These are phyloP conservation scores for Vicugna pacos DNA, from an alignment of 2,113 vertebrate genomes.

Conservation along the genomic window DNA sequence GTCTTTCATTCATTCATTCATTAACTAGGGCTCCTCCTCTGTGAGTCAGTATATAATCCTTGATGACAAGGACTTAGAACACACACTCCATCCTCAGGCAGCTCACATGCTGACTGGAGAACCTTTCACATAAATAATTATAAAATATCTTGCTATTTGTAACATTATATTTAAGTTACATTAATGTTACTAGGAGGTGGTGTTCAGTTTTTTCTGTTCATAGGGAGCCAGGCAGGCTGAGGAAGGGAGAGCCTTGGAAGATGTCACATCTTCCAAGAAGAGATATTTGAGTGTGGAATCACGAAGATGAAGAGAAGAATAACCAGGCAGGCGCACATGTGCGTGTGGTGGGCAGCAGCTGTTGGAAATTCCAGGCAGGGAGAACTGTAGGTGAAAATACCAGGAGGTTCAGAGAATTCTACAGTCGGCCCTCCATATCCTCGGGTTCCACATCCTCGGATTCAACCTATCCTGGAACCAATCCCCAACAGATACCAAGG, in stretches of 20 bases:
- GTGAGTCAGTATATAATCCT: not conserved
- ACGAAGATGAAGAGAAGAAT: not conserved
- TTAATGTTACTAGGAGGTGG: not conserved
- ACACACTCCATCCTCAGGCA: not conserved
- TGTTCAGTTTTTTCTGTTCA: not conserved
- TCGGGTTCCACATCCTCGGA: not conserved
- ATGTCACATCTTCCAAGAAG: not conserved
- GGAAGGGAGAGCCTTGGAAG: not conserved
- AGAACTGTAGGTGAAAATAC: not conserved
- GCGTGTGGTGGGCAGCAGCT: not conserved
- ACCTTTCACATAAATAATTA: not conserved
- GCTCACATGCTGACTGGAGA: not conserved
- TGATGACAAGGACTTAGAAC: not conserved
- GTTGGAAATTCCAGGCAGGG: not conserved
- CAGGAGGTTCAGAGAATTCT: not conserved
- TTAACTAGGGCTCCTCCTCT: not conserved
- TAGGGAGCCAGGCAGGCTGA: not conserved
- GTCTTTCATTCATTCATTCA: not conserved
- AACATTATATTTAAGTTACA: not conserved
- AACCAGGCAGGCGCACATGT: not conserved
- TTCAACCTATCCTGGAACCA: not conserved
- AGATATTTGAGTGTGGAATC: not conserved
- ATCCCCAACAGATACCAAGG: not conserved
- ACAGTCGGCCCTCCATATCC: too few species aligned
- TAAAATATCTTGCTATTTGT: not conserved